phyloP scores from a whole-genome alignment of 2,113 vertebrate species.

The Galeopterus variegatus region DNA sequence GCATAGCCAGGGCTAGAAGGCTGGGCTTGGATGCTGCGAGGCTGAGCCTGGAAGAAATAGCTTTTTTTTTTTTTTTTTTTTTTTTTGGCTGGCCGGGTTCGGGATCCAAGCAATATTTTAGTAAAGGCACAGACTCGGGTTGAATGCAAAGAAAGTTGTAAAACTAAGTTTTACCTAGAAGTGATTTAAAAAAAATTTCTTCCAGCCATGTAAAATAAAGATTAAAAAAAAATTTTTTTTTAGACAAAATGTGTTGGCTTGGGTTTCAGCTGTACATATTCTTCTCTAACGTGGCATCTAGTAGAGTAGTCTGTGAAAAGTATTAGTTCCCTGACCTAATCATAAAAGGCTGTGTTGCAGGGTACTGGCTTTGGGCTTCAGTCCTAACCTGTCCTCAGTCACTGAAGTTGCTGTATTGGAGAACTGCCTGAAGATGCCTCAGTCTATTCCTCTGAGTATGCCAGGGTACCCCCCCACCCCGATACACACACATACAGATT shows the following conservation, averaged over 20 bases:
- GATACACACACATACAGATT: not conserved
- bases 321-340: not conserved
- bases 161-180: not conserved
- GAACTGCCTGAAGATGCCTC: not conserved
- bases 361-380: not conserved
- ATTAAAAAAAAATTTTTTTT: not conserved
- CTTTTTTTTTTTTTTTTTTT: no score
- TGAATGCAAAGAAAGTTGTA: not conserved
- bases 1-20: not conserved
- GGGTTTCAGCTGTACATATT: not conserved
- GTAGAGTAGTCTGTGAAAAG: not conserved
- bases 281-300: not conserved
- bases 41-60: not conserved
- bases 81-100: no score
- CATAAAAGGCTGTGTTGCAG: not conserved
- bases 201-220: not conserved
- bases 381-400: not conserved
- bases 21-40: not conserved
- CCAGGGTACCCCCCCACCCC: rapidly evolving
- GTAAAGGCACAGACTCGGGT: not conserved
- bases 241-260: not conserved
- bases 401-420: not conserved
- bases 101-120: no score
- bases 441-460: not conserved
- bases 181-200: no score